Evolutionary conservation across 1,140 invertebrate genomes (phyloP).

Genomic region (Aleiodes sp.): DNA sequence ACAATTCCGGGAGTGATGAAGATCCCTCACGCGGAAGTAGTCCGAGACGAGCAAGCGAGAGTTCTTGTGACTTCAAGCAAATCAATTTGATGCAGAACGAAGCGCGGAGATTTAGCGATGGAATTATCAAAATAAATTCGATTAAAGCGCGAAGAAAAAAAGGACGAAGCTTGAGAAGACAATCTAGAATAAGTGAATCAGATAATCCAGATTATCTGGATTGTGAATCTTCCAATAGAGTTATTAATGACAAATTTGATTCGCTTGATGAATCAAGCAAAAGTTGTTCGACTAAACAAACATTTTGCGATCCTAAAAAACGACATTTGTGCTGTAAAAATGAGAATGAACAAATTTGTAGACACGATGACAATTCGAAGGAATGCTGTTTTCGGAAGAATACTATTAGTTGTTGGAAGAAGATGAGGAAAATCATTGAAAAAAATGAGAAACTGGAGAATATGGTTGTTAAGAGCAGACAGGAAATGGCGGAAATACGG

Average conservation of each 20-base stretch:
- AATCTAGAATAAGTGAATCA: slow-evolving; percentile 47
- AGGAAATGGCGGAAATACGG: slow-evolving; percentile 51
- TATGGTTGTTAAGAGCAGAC: slow-evolving; percentile 48
- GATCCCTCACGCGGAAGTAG: too few species aligned
- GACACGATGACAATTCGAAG: slow-evolving; percentile 21
- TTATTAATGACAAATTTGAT: too few species aligned
- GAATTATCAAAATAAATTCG: slow-evolving; percentile 33
- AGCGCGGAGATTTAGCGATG: slow-evolving; percentile 49
- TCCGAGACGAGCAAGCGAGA: slow-evolving; percentile 48
- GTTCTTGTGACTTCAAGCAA: slow-evolving; percentile 28
- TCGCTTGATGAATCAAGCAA: background rate
- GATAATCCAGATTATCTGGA: slow-evolving; percentile 19
- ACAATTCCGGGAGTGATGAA: background rate
- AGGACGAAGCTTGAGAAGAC: slow-evolving; percentile 49
- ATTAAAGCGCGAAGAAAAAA: slow-evolving; percentile 30
- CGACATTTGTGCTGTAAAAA: slow-evolving; percentile 27
- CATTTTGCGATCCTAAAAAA: slow-evolving; percentile 25
- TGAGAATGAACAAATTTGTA: slow-evolving; percentile 26
- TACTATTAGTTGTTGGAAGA: slow-evolving; percentile 46
- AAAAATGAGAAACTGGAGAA: slow-evolving; percentile 52
- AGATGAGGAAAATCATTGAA: slow-evolving; percentile 48
- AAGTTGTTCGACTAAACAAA: background rate
- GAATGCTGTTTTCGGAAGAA: slow-evolving; percentile 42
- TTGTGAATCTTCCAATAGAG: background rate
- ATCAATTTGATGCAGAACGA: slow-evolving; percentile 24